Base-by-base conservation (phyloP, 2,797 vertebrate species). In the Chiloscyllium punctatum region DNA sequence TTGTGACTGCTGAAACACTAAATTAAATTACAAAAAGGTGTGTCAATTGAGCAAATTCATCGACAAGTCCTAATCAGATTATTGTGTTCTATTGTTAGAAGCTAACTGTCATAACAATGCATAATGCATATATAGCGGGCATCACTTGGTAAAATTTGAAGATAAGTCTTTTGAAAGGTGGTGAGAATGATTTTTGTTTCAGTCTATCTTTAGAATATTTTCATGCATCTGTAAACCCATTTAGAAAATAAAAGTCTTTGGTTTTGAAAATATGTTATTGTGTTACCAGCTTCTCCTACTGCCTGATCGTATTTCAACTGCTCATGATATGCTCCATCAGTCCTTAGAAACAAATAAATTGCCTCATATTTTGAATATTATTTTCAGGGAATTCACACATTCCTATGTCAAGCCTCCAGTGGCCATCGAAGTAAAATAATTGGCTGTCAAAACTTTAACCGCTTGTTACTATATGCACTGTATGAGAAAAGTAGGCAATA, bases 371-470 rank as follows among this genome's bases (percentile, higher is more conserved):
- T 95, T 95, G 94, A 95, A 95, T 95, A 95, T 74, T 95, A 95
- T 95, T 77, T 95, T 95, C 94, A 77, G 94, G 71, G 77, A 95
- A 95, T 77, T 95, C 94, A 77, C 94, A 72, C 69, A 95, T 95
- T 77, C 94, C 71, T 18, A 77, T 74, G 94, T 74, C 71, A 95
- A 95, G 51, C 94, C 94, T 95, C 94, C 71, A 95, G 94, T 95
- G 94, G 94, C 94, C 71, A 95, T 77, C 71, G 71, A 95, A 95
- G 71, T 95, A 95, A 95, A 77, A 95, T 95, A 95, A 95, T 95
- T 95, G 94, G 71, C 71, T 95, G 94, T 95, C 94, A 95, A 95
- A 95, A 95, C 71, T 95, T 95, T 95, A 95, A 95, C 94, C 74
- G 94, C 94, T 74, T 95, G 30, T 74, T 95, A 95, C 94, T 95